Base-by-base conservation (phyloP, 2,888 invertebrate genomes). In the Tribolium freemani region DNA sequence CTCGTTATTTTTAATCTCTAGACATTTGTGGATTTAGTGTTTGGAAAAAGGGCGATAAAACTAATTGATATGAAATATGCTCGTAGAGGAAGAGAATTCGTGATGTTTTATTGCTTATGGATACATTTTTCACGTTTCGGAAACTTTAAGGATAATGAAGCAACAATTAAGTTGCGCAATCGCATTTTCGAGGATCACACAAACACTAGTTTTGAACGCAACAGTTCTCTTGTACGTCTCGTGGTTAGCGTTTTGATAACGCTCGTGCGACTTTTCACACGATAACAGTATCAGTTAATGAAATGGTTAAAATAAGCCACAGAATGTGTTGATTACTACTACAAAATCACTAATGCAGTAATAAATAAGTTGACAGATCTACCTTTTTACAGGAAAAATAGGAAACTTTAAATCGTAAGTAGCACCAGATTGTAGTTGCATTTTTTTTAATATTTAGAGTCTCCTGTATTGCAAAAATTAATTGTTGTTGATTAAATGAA, bases 141-240 rank as follows among this genome's bases (percentile, higher is more conserved):
- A 26, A 26, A 26, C 26, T 26, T 38, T 38, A n/a, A n/a, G 38
- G n/a, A n/a, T 16, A 60, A 44, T 21, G 21, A 51, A 63, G 13
- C 63, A 31, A 63, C 63, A 63, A 63, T 64, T 53, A 64, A 57
- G 61, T 69, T 69, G 69, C 69, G 69, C 69, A 69, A 69, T 61
- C 69, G 69, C 69, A 30, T 61, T 69, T 69, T 69, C 9, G 60
- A 20, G 56, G 58, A 45, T 54, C 61, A 44, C 54, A 45, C 69
- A 61, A 69, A 53, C 53, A 60, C 21, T 50, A 50, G 54, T 61
- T 69, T 69, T 69, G 69, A 61, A 69, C 45, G 69, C 69, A 69
- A 69, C 69, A 69, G 69, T 69, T 69, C 61, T 51, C 44, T 58
- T 61, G 31, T 30, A 51, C 69, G 69, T 48, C 53, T 61, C 56